Evolutionary conservation across 2,797 vertebrate genomes (phyloP), one percentile per base, ranked within the genome.

Genomic region (Dromococcyx pavoninus): DNA sequence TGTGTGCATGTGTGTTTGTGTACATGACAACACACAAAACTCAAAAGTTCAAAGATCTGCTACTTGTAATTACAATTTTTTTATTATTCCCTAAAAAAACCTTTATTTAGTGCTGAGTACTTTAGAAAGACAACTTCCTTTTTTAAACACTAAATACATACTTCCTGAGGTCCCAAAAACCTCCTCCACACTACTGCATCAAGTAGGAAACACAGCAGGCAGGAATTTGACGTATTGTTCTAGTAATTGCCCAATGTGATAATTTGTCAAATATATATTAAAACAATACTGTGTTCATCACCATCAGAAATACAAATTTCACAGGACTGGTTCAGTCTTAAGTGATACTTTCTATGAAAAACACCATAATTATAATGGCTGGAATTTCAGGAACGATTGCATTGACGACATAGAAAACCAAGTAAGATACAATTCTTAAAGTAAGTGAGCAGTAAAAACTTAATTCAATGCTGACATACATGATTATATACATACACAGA

Each of bases 401-500:
- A 62, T 17, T 53, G 22, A 37, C 22, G 86, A 78, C 14, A 70
- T 15, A 80, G 3, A 10, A 58, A 87, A n/a, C 5, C 0, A 81
- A 76, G 35, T 44, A 51, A 66, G 1, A 24, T 6, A 50, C 16
- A 32, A 37, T 81, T 51, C 27, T 51, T 27, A 91, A 83, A 19
- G 86, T 1, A 67, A 77, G 66, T 60, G 11, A 69, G 16, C 24
- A 23, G 10, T n/a, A 64, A 94, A 93, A 72, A 3, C 5, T 33
- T 6, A 53, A 46, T 65, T 83, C 66, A 84, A 58, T n/a, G 18
- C 18, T 3, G 4, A 78, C 17, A 62, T 28, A 53, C 0, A 11
- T 37, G n/a, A 57, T 25, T 17, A 0, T 11, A 28, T 7, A 4
- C 9, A 30, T 16, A 4, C 4, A 61, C 6, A 58, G 32, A 19